Evolutionary conservation across 2,797 vertebrate species (phyloP).

Genomic region (Ataeniobius toweri): DNA sequence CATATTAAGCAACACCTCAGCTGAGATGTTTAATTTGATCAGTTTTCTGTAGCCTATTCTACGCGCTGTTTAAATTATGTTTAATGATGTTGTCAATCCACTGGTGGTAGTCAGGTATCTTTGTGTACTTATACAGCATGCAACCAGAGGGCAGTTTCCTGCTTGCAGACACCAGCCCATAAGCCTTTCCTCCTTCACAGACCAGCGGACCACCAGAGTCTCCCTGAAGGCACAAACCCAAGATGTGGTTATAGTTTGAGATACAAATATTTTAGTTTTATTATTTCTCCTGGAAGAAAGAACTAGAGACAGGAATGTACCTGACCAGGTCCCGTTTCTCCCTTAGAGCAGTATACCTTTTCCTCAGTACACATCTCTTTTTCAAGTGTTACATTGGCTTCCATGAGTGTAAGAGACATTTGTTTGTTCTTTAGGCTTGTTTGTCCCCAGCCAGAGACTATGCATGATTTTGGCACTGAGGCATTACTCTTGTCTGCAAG

Average conservation of each 20-base stretch:
- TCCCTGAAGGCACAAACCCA: slow-evolving; percentile 60
- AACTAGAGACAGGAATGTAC: slow-evolving; percentile 20
- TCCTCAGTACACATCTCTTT: rapidly evolving
- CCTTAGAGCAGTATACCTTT: slow-evolving; percentile 40
- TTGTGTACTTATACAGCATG: slow-evolving; percentile 46
- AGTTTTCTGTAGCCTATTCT: too few species aligned
- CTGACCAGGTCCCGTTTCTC: rapidly evolving
- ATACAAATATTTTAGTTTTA: neutral
- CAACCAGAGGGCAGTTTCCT: rapidly evolving
- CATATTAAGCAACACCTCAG: neutral
- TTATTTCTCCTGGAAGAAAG: neutral
- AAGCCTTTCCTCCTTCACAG: slow-evolving; percentile 63
- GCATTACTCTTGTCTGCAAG: neutral
- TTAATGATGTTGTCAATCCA: slow-evolving; percentile 59
- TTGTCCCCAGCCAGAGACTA: slow-evolving; percentile 56
- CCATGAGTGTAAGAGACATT: neutral
- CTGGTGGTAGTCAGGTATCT: slow-evolving; percentile 45
- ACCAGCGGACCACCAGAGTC: slow-evolving; percentile 80
- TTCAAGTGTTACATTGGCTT: slow-evolving; percentile 54
- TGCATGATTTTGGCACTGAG: slow-evolving; percentile 26
- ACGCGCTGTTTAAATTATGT: rapidly evolving
- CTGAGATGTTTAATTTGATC: neutral
- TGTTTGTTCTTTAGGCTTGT: rapidly evolving
- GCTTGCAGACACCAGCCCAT: slow-evolving; percentile 64
- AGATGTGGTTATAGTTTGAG: neutral